These are phyloP conservation scores for Astropecten irregularis DNA, from an alignment of 53 echinoderm and acorn worm species.

Conservation along the genomic window DNA sequence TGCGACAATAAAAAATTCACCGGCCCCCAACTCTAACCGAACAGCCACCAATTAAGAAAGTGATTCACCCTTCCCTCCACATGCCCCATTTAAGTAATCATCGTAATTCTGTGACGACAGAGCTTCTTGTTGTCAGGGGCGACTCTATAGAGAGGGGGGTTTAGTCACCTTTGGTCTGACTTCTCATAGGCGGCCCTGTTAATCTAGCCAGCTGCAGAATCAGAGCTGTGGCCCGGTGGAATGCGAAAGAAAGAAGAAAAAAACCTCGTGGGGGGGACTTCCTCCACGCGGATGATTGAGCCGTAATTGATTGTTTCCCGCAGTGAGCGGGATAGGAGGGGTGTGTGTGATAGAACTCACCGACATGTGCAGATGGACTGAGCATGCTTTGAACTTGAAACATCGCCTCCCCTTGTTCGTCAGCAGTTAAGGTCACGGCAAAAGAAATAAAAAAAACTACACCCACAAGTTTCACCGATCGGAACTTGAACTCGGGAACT, in stretches of 20 bases:
- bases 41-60: slow-evolving; percentile 22
- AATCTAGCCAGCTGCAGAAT: background rate
- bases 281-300: slow-evolving; percentile 33
- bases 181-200: too few species aligned
- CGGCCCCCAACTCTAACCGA: background rate
- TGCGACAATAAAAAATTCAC: background rate
- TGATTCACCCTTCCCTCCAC: slow-evolving; percentile 47
- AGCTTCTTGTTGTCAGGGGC: background rate
- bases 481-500: too few species aligned
- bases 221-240: too few species aligned
- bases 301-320: slow-evolving; percentile 53
- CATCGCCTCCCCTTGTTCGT: background rate
- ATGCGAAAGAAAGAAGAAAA: too few species aligned
- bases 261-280: too few species aligned
- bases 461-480: too few species aligned
- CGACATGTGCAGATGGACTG: slow-evolving; percentile 12
- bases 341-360: slow-evolving; percentile 40
- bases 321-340: slow-evolving; percentile 22
- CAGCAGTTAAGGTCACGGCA: too few species aligned
- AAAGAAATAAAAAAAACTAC: too few species aligned
- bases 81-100: slow-evolving; percentile 38
- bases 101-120: slow-evolving; percentile 28
- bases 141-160: background rate
- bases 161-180: slow-evolving; percentile 40
- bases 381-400: background rate